Conservation (phyloP, 2,888 invertebrate genomes). For the Metopia argyrocephala region DNA sequence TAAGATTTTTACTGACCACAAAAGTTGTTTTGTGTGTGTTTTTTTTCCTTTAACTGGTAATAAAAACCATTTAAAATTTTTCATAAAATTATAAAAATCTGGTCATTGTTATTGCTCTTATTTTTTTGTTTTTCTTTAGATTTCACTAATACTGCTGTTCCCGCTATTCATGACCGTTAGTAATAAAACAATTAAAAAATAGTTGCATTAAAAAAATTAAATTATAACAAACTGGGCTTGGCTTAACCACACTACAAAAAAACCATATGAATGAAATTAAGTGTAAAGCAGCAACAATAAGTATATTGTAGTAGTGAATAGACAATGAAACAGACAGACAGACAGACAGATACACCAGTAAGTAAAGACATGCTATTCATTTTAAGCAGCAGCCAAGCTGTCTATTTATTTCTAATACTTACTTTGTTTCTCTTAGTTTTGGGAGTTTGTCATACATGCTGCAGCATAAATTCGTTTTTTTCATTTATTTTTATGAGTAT, state of each 20-base stretch:
- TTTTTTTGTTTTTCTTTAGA: background rate
- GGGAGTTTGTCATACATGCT: conserved; percentile 24
- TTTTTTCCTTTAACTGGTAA: too few relatives aligned
- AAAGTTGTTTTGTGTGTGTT: too few relatives aligned
- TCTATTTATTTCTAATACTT: conserved; percentile 25
- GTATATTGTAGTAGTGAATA: background rate
- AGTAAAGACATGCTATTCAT: background rate
- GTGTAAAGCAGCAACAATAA: background rate
- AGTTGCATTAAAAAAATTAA: conserved; percentile 59
- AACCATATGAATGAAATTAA: background rate
- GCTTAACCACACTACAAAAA: conserved; percentile 21
- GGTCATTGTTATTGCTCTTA: conserved; percentile 2
- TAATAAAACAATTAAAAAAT: conserved; percentile 67
- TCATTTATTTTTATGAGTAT: background rate
- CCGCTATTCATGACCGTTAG: conserved; percentile 61
- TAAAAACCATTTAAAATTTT: conserved; percentile 26
- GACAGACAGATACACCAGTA: conserved; percentile 22
- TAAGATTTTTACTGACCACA: conserved; percentile 20
- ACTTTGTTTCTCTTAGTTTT: background rate
- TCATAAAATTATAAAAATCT: conserved; percentile 43
- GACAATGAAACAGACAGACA: background rate
- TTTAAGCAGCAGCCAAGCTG: conserved; percentile 36
- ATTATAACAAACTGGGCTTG: conserved; percentile 56
- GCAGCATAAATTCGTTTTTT: background rate
- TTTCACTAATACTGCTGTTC: background rate